A percentile compares a stretch with the other conserved stretches of the same genome.
These are phyloP conservation scores for Gortyna flavago DNA, from an alignment of 2,888 invertebrate genomes.

Conservation along the genomic window DNA sequence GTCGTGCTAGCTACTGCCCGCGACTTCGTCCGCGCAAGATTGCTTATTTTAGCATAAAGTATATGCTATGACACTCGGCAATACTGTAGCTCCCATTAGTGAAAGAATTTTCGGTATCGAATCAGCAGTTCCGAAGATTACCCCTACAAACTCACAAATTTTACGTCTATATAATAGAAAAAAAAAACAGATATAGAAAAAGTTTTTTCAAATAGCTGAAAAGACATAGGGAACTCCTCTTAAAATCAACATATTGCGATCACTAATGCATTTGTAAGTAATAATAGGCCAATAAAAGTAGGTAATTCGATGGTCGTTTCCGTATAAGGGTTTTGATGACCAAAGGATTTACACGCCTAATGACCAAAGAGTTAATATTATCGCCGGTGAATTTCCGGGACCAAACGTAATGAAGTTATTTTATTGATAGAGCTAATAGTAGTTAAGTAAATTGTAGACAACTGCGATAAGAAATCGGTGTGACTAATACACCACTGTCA, in stretches of 20 bases:
- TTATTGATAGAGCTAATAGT: conserved; percentile 21
- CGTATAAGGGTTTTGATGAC: neutral
- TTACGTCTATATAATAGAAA: neutral
- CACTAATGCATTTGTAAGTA: neutral
- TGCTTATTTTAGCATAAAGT: neutral
- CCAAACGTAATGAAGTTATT: conserved; percentile 14
- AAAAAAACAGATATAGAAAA: neutral
- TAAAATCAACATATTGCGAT: neutral
- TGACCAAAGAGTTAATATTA: neutral
- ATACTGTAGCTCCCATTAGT: neutral
- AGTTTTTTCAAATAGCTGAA: neutral
- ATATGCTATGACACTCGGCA: neutral
- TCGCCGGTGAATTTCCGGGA: neutral
- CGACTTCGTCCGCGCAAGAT: neutral
- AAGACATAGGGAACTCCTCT: neutral
- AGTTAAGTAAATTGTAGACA: conserved; percentile 18
- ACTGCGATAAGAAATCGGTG: conserved; percentile 30
- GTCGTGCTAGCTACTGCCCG: neutral
- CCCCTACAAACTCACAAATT: neutral
- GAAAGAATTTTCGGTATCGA: neutral
- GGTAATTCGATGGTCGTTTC: neutral
- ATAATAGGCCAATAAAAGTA: neutral
- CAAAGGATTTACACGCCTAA: conserved; percentile 2
- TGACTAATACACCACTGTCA: conserved; percentile 24
- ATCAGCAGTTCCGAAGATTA: neutral